These are phyloP conservation scores for Australoheros facetus DNA, from an alignment of 2,797 vertebrate genomes.

Conservation along the genomic window DNA sequence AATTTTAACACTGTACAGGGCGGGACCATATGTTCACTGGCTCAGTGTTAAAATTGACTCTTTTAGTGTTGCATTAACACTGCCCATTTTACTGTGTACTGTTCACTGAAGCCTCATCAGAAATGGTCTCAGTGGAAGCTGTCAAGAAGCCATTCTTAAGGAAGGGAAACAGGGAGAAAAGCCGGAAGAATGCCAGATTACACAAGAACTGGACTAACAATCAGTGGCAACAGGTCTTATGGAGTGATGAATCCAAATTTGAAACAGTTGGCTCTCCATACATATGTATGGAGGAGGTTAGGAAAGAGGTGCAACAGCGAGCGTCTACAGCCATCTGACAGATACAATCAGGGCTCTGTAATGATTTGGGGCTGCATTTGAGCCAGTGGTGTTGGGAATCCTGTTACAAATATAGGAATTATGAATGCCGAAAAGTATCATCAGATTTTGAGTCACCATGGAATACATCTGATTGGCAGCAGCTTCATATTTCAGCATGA, in stretches of 20 bases:
- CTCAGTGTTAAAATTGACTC: no score
- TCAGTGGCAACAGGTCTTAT: neutral
- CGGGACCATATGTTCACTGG: no score
- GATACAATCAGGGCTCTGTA: neutral
- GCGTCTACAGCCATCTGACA: neutral
- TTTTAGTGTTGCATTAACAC: no score
- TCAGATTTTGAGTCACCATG: neutral
- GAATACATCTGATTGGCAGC: no score
- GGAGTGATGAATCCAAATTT: neutral
- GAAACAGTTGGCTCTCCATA: neutral
- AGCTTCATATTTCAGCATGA: no score
- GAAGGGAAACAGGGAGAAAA: no score
- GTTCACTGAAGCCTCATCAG: neutral
- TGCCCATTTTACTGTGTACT: no score
- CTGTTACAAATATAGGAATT: neutral
- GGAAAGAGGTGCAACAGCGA: neutral
- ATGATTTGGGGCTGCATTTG: neutral
- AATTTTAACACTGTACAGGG: no score
- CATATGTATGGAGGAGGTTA: accelerated
- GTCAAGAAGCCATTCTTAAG: neutral
- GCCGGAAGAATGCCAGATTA: no score
- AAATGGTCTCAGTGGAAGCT: neutral
- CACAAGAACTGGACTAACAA: neutral
- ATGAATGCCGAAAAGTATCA: neutral
- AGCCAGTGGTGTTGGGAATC: no score